Base-by-base conservation (phyloP, 2,888 invertebrate genomes). In the Cynaeus angustus region DNA sequence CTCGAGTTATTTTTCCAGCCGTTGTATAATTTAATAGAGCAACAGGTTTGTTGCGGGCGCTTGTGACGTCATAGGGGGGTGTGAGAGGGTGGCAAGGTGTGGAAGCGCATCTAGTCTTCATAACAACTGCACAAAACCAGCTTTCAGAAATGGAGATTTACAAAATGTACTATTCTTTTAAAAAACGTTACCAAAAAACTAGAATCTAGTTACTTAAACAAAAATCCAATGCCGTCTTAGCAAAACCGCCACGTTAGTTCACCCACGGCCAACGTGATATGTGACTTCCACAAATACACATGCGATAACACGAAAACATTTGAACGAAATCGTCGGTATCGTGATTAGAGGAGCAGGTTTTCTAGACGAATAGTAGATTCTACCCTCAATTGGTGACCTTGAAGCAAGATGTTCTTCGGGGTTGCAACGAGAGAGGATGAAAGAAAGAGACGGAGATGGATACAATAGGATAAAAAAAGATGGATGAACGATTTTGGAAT, bases 71-170 rank as follows among this genome's bases (percentile, higher is more conserved):
- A 78, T 68, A 73, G 68, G 73, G 70, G 74, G 73, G 75, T 71
- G 72, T 69, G 75, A 71, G 68, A 73, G 72, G 75, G 72, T 74
- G 72, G 37, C 45, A 71, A 73, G 75, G 70, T 71, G 71, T 52
- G 64, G 64, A 56, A 67, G 72, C 68, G 72, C 74, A 73, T 68
- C 74, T 74, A 71, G 71, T 72, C 73, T 73, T 74, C 71, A 70
- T 73, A 77, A 78, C 80, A 80, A 82, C 82, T 82, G 82, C 82
- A 83, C 81, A 83, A 81, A 83, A 82, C 82, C 81, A 82, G 82
- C 82, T 82, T 81, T 82, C 74, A 76, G 79, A 81, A 80, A 79
- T 79, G 76, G 76, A 81, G 79, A 81, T 81, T 82, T 83, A 82
- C 83, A 83, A 82, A 78, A 77, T 80, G 77, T 83, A 83, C 81